Percentiles rank a stretch among this genome's conserved stretches.
Conservation (phyloP, 2,113 vertebrate species). For the Rousettus leschenaultii region DNA sequence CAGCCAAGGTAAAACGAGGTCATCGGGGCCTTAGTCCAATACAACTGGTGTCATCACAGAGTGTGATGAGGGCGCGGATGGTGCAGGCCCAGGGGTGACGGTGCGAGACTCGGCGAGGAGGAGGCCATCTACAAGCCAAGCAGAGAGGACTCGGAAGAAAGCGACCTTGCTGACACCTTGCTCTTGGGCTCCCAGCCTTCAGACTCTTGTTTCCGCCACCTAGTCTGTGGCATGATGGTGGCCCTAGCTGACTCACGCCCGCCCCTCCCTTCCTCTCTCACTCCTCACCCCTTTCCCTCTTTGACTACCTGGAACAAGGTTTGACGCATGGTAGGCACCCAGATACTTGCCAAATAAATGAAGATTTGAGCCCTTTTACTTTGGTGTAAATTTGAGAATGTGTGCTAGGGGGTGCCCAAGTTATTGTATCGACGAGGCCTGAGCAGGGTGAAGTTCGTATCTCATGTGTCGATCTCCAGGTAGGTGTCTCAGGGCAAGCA, state of each 20-base stretch:
- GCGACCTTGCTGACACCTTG: not conserved
- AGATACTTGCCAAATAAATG: not conserved
- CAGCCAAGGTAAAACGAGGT: not conserved
- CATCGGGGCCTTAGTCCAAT: not conserved
- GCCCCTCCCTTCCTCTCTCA: no score
- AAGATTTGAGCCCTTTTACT: not conserved
- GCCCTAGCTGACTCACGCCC: not conserved
- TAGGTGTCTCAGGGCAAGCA: no score
- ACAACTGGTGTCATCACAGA: not conserved
- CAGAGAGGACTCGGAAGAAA: not conserved
- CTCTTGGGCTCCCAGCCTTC: not conserved
- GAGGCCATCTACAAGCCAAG: not conserved
- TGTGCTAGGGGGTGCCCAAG: not conserved
- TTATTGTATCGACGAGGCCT: not conserved
- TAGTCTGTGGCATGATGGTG: not conserved
- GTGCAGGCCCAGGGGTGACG: fast-evolving
- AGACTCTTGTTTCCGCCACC: not conserved
- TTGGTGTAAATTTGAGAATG: not conserved
- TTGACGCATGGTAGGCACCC: not conserved
- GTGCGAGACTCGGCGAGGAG: not conserved
- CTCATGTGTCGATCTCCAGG: not conserved
- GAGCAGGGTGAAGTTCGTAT: not conserved
- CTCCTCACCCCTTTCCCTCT: not conserved
- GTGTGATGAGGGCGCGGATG: not conserved
- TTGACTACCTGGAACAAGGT: not conserved